Base-by-base conservation (phyloP, 2,113 vertebrate species). In the Helogale parvula region DNA sequence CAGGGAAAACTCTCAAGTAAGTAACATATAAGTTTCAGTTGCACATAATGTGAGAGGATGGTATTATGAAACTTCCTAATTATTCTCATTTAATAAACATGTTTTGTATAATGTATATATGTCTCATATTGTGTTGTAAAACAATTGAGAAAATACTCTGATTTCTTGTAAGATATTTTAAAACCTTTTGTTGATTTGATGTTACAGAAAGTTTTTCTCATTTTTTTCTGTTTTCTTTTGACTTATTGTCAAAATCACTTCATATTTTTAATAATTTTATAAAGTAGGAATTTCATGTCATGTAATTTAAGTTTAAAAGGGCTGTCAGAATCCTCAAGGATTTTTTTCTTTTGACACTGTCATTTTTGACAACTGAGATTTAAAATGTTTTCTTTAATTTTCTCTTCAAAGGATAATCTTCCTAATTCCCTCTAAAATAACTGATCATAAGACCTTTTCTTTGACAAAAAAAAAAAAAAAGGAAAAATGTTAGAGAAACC, bases 371-470 rank as follows among this genome's bases (percentile, higher is more conserved):
- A 88, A 31, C 31, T 85, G 12, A 23, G 80, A 66, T 96, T 93
- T 84, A 41, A 89, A 86, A 79, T 72, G 27, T 95, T 96, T 93
- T 29, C 27, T 31, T 94, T 68, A n/a, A 13, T 83, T 95, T 72
- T 69, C 7, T 93, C 38, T n/a, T 66, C 92, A 92, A 97, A 97
- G 88, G 74, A 97, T 47, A 97, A 84, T 77, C 71, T 38, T 81
- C 9, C 84, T 65, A 47, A 94, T 91, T 87, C 74, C 7, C 33
- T 52, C 79, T 98, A 80, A 89, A 97, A 82, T 89, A 97, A 96
- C 88, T 92, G 3, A 77, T 35, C 72, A 19, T 93, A 97, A 71
- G 93, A 93, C 71, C 41, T 91, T 95, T 96, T 94, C 81, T 60
- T 90, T 66, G 31, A 77, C 15, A 47, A 35, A 31, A 45, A 31